These are phyloP conservation scores for Scaptomyza polygonia DNA, from an alignment of 2,888 invertebrate species.

Conservation along the genomic window DNA sequence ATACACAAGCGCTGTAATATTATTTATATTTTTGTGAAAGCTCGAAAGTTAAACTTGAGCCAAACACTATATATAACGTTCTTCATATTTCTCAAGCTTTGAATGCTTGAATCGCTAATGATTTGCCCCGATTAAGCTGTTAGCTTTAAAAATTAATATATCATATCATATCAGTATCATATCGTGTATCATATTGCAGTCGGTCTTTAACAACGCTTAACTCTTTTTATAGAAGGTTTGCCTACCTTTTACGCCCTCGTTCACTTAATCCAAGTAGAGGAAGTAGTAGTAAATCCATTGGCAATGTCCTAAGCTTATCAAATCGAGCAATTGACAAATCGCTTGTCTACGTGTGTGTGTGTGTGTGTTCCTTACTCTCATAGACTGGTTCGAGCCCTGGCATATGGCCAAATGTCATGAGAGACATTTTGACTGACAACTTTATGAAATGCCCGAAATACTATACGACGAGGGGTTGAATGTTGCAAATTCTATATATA, in stretches of 20 bases:
- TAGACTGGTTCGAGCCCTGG: constrained; percentile 10
- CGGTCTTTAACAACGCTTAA: constrained; percentile 18
- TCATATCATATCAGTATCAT: neutral
- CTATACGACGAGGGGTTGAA: constrained; percentile 32
- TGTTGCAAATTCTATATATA: constrained; percentile 9
- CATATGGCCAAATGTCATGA: constrained; percentile 19
- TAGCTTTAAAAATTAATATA: too few species aligned
- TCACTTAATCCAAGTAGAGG: neutral
- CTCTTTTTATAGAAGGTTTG: constrained; percentile 28
- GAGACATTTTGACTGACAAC: constrained; percentile 57
- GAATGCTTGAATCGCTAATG: too few species aligned
- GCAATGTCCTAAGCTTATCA: constrained; percentile 62
- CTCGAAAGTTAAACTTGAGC: too few species aligned
- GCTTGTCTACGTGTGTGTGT: constrained; percentile 73
- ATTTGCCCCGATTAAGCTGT: too few species aligned
- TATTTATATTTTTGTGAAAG: too few species aligned
- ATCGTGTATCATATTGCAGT: neutral
- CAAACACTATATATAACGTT: too few species aligned
- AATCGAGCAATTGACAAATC: constrained; percentile 74
- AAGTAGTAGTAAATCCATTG: constrained; percentile 34
- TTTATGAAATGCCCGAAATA: constrained; percentile 44
- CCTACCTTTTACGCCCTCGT: neutral
- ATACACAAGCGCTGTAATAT: too few species aligned
- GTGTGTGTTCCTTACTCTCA: constrained; percentile 50
- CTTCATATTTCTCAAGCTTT: too few species aligned